Evolutionary conservation across 2,888 invertebrate species (phyloP).

Genomic region (Cheilosia vulpina): DNA sequence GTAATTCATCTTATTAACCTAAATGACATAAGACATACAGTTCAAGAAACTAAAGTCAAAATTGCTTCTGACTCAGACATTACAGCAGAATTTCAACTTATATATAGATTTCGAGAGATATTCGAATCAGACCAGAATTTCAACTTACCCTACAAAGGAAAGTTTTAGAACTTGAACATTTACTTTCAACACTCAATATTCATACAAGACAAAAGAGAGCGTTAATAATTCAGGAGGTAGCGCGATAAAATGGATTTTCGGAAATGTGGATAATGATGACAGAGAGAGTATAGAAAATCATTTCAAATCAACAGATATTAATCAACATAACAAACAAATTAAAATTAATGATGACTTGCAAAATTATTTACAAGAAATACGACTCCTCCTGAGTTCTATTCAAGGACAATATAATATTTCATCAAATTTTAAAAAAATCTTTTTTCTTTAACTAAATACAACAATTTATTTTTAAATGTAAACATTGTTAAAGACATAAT

Average conservation of each 20-base stretch:
- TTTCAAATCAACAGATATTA: conserved; percentile 43
- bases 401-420: conserved; percentile 5
- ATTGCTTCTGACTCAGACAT: background rate
- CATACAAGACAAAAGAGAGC: conserved; percentile 42
- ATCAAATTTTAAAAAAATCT: background rate
- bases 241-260: conserved; percentile 54
- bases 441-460: conserved; percentile 29
- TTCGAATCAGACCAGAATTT: no score
- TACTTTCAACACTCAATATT: conserved; percentile 25
- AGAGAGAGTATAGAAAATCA: conserved; percentile 42
- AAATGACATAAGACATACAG: conserved; percentile 35
- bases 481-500: background rate
- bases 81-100: conserved; percentile 28
- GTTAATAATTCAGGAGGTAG: conserved; percentile 40
- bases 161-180: conserved; percentile 44
- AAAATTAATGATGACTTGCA: conserved; percentile 44
- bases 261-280: conserved; percentile 57
- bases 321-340: conserved; percentile 27
- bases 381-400: conserved; percentile 40
- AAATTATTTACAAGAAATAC: conserved; percentile 45
- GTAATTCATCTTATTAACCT: conserved; percentile 47
- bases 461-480: conserved; percentile 1
- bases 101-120: no score
- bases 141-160: conserved; percentile 2
- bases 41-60: conserved; percentile 7